A percentile compares a stretch with the other conserved stretches of the same genome.
These are phyloP conservation scores for Pyrocoelia pectoralis DNA, from an alignment of 2,888 invertebrate species.

Conservation along the genomic window DNA sequence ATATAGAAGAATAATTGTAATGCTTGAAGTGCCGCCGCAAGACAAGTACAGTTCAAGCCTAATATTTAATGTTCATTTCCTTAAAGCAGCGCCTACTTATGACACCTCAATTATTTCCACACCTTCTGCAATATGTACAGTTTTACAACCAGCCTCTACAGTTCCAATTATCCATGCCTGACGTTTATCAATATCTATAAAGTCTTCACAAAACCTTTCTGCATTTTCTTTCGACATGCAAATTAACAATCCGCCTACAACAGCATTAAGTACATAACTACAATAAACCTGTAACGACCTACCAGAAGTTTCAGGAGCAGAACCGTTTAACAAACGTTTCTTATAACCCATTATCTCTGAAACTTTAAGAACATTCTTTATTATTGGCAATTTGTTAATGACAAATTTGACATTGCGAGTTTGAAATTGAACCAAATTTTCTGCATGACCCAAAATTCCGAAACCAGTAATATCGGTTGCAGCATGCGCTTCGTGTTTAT, in stretches of 20 bases:
- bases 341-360: slow-evolving; percentile 76
- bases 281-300: background rate
- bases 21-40: too few species aligned
- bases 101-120: slow-evolving; percentile 60
- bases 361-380: slow-evolving; percentile 79
- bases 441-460: slow-evolving; percentile 83
- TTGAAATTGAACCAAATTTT: slow-evolving; percentile 79
- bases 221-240: slow-evolving; percentile 69
- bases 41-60: too few species aligned
- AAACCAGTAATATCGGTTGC: slow-evolving; percentile 89
- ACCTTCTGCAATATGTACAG: slow-evolving; percentile 70
- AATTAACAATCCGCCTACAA: slow-evolving; percentile 64
- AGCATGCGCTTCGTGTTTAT: slow-evolving; percentile 83
- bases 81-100: too few species aligned
- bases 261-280: background rate
- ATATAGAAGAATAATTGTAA: too few species aligned
- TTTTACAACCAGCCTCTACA: slow-evolving; percentile 70
- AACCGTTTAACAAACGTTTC: slow-evolving; percentile 72
- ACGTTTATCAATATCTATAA: slow-evolving; percentile 71
- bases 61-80: too few species aligned
- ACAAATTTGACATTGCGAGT: slow-evolving; percentile 77
- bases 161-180: slow-evolving; percentile 76
- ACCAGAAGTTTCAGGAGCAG: slow-evolving; percentile 83
- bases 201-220: slow-evolving; percentile 73
- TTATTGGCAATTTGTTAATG: slow-evolving; percentile 80